Base-by-base conservation (phyloP, 2,797 vertebrate genomes). In the Petrocephalus sullivani region DNA sequence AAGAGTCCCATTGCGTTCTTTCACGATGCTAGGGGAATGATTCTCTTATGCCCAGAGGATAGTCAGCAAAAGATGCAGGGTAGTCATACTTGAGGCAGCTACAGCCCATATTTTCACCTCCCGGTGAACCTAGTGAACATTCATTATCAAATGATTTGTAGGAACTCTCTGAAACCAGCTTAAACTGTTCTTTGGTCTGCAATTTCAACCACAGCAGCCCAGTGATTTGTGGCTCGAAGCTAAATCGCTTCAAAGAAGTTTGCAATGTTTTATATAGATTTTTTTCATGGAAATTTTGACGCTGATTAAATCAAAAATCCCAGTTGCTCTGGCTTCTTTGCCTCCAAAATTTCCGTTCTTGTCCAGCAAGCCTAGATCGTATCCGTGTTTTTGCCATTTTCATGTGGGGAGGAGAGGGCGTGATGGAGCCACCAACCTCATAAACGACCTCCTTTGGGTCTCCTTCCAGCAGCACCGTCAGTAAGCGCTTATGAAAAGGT, bases 211-310 rank as follows among this genome's bases (percentile, higher is more conserved):
- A 46, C 46, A 51, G 41, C 49, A 82, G 23, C 83, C 14, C 37
- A 14, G 21, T 46, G 28, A 54, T 75, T 21, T 53, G 10, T 61
- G 28, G 21, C 46, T 53, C 9, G n/a, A 61, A 28, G n/a, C 10
- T n/a, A 67, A 71, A 87, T 12, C 54, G 86, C 6, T 53, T 71
- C 41, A 46, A 49, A 64, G 46, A 64, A 56, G 71, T 14, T 49
- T 87, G 46, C 16, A 87, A 28, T 87, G 60, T 67, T 87, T 49
- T 87, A 78, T 78, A 78, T 78, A 41, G 71, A 78, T 78, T 78
- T 78, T 75, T 75, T 78, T 78, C 71, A 78, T 78, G 71, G 71
- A 46, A 46, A 78, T 78, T 78, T 78, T 78, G 71, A 78, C 14
- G 37, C 14, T 78, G 71, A 78, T 78, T 78, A 78, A 78, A 46